Base-by-base conservation (phyloP, 2,888 invertebrate genomes). In the Ganaspis brasiliensis region DNA sequence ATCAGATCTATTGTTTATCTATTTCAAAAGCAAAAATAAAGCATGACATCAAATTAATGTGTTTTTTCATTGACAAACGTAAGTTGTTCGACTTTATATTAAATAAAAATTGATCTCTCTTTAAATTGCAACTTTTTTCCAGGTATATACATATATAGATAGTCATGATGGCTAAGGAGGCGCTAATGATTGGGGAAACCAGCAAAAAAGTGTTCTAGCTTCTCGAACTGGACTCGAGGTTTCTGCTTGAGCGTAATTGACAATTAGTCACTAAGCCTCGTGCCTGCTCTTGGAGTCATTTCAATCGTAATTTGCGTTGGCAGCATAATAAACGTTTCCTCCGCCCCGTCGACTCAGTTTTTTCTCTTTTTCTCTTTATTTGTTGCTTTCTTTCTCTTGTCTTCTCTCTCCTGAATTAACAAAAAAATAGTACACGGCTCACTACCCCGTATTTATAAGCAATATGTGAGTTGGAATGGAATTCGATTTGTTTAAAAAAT, bases 121-220 rank as follows among this genome's bases (percentile, higher is more conserved):
- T 8, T 9, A 59, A 14, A 9, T 14, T 21, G 9, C 2, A 45
- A 45, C 14, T 8, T n/a, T 59, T 59, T 57, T 80, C 82, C 79
- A 79, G 79, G 82, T 76, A 84, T 82, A 85, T 82, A 85, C 84
- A 84, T 85, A 83, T 83, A 85, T 84, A 87, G 85, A 87, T 89
- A 86, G 84, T 85, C 83, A 89, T 91, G 90, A 90, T 88, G 89
- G 89, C 89, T 91, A 88, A 89, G 89, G 82, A 83, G 83, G 82
- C 85, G 79, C 86, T 83, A 84, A 86, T 91, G 91, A 91, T 91
- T 45, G 37, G 40, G 8, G 63, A 40, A 63, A 63, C 37, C 40
- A 21, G 63, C 40, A 63, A 63, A 63, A 61, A 63, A 63, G 37
- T 63, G 14, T 14, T 40, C 40, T 45, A 63, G 63, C 63, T 63